phyloP scores from a whole-genome alignment of 2,888 invertebrate species.

The Trissoscelio sp. region DNA sequence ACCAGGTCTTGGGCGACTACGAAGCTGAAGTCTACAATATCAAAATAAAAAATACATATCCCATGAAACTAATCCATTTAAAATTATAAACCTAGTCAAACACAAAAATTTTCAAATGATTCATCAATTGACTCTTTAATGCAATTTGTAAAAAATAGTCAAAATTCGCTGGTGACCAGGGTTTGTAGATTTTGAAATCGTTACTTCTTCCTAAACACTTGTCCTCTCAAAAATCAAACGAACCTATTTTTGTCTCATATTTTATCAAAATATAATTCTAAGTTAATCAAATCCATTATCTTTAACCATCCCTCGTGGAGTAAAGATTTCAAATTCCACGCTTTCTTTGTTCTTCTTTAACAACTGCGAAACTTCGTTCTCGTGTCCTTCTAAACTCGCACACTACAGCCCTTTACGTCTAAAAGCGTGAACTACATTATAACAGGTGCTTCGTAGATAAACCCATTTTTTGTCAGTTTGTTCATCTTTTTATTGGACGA shows the following conservation, averaged over 20 bases:
- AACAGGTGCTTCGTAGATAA: constrained; percentile 73
- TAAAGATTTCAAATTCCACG: constrained; percentile 42
- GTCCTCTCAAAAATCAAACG: background rate
- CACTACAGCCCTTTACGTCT: constrained; percentile 60
- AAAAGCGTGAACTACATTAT: constrained; percentile 75
- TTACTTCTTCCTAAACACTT: background rate
- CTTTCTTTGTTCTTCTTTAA: constrained; percentile 5
- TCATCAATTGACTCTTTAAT: background rate
- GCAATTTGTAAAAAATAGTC: constrained; percentile 10
- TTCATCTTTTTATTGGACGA: constrained; percentile 9
- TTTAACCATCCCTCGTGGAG: background rate
- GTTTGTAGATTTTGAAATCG: constrained; percentile 32
- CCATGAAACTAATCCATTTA: too few species aligned
- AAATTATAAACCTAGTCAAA: too few species aligned
- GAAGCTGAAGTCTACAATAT: constrained; percentile 82
- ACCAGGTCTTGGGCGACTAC: constrained; percentile 86
- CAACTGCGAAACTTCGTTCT: constrained; percentile 22
- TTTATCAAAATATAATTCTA: constrained; percentile 44
- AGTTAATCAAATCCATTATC: constrained; percentile 25
- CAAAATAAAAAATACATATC: background rate
- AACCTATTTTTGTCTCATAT: background rate
- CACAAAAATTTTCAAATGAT: too few species aligned
- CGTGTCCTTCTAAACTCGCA: constrained; percentile 55
- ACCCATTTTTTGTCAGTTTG: constrained; percentile 32
- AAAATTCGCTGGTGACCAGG: background rate